These are phyloP conservation scores for Geodia barretti DNA, from an alignment of 37 sponge, comb jelly and placozoan genomes.

Conservation along the genomic window DNA sequence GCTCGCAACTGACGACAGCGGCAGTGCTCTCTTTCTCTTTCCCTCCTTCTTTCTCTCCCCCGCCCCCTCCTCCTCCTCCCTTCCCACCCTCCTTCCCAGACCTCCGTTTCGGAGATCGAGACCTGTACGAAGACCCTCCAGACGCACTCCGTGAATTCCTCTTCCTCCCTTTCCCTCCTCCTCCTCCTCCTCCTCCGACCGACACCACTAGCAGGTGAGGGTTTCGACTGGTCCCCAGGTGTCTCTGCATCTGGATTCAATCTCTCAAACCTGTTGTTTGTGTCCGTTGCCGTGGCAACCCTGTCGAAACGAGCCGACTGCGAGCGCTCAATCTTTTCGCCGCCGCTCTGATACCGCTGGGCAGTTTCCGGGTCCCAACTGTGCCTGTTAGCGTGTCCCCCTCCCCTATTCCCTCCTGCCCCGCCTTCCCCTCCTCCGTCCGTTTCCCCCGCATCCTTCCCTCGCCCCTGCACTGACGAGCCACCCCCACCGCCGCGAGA, in stretches of 20 bases:
- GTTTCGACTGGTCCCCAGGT: not conserved
- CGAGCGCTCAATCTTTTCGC: not conserved
- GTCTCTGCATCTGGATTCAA: slow-evolving; percentile 8
- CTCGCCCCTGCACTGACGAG: not conserved
- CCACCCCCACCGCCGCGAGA: too few species aligned
- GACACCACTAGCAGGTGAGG: too few species aligned
- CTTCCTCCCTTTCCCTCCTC: not conserved
- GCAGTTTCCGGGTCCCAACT: not conserved
- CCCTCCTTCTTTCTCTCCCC: not conserved
- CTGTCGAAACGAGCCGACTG: not conserved
- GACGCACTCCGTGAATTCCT: not conserved
- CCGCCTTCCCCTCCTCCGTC: not conserved
- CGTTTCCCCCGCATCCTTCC: not conserved
- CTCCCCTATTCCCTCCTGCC: not conserved
- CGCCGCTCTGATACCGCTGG: not conserved
- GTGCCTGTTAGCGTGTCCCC: not conserved
- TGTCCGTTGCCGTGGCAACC: not conserved
- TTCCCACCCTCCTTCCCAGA: not conserved
- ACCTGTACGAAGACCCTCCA: not conserved
- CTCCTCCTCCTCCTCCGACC: not conserved
- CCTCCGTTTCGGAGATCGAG: not conserved
- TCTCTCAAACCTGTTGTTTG: slow-evolving; percentile 15
- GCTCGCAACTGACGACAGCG: not conserved
- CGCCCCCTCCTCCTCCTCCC: not conserved
- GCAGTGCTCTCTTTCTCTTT: not conserved